phyloP scores from a whole-genome alignment of 2,113 vertebrate genomes.

The Pelvicachromis taeniatus region DNA sequence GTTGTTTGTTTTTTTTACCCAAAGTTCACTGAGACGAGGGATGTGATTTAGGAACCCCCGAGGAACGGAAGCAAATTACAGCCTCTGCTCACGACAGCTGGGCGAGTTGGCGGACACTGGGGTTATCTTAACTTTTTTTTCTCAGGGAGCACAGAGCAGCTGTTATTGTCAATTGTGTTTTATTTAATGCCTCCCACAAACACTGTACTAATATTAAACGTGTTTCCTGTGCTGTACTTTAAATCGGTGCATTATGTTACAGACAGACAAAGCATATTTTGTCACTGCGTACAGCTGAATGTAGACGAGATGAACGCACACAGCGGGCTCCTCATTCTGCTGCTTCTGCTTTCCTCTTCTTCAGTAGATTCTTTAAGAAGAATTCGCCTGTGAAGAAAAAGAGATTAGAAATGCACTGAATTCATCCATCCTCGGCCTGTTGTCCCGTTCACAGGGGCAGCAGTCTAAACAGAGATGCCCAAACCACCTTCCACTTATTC shows the following conservation, averaged over 20 bases:
- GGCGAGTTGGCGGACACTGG: not conserved
- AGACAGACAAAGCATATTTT: not conserved
- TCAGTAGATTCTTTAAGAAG: slow-evolving; percentile 94
- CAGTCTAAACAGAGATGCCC: not conserved
- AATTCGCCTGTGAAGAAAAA: slow-evolving; percentile 83
- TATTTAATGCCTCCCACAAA: not conserved
- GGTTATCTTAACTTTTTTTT: not conserved
- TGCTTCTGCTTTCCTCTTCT: slow-evolving; percentile 80
- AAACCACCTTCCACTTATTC: not conserved
- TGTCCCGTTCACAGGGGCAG: not conserved
- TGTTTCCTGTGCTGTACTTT: not conserved
- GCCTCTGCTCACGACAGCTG: not conserved
- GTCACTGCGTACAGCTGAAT: not conserved
- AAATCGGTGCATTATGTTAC: not conserved
- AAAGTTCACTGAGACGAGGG: not conserved
- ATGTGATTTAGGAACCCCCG: not conserved
- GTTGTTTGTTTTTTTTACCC: not conserved
- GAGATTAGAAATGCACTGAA: not conserved
- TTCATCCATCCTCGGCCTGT: not conserved
- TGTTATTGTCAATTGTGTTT: not conserved
- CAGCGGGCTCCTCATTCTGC: slow-evolving; percentile 10
- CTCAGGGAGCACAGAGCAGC: not conserved
- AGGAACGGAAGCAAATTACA: not conserved
- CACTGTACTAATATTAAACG: not conserved
- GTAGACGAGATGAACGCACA: not conserved